phyloP scores from a whole-genome alignment of 2,113 vertebrate species.

The Tupaia chinensis region DNA sequence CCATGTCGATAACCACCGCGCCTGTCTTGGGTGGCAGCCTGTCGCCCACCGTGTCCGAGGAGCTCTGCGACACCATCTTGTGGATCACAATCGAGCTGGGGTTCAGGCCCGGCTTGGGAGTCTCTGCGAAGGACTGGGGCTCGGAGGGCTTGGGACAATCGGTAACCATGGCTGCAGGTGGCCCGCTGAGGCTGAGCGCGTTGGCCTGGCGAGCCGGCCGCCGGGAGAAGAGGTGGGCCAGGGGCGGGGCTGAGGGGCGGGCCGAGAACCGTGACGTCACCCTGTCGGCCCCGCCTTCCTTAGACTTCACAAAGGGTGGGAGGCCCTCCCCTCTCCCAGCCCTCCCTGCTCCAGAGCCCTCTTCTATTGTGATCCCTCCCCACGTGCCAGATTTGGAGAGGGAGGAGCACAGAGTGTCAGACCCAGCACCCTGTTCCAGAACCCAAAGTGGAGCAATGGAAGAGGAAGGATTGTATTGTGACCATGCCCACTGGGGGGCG shows the following conservation, averaged over 20 bases:
- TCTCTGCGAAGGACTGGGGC: background rate
- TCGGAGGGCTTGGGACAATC: background rate
- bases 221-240: background rate
- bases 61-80: background rate
- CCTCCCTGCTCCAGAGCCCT: background rate
- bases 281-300: too few species aligned
- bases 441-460: too few species aligned
- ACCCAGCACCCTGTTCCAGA: background rate
- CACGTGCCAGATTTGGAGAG: background rate
- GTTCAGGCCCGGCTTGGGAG: background rate
- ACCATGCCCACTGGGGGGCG: too few species aligned
- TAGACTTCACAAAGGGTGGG: constrained; percentile 29
- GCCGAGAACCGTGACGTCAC: constrained; percentile 15
- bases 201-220: background rate
- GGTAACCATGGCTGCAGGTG: background rate
- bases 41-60: background rate
- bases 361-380: background rate
- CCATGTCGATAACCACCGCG: constrained; percentile 76
- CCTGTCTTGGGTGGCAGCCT: background rate
- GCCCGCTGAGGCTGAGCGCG: background rate
- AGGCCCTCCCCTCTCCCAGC: background rate
- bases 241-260: background rate
- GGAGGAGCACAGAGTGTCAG: background rate
- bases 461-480: too few species aligned
- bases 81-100: background rate